Conservation (phyloP, 2,113 vertebrate genomes). For the Lasiurus cinereus region DNA sequence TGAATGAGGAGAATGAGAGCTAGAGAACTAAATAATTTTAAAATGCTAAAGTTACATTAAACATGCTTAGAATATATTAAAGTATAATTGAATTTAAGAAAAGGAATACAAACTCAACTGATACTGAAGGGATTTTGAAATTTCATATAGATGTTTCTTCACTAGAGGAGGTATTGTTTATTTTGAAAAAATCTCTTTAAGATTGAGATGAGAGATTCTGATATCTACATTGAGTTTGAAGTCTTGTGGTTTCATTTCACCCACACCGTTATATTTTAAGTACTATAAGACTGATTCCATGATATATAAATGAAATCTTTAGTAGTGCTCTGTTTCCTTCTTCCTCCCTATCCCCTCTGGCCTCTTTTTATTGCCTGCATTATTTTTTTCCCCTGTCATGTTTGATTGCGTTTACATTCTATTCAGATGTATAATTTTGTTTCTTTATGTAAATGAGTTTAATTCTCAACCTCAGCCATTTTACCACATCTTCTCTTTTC, state of each 20-base stretch:
- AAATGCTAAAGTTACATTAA: neutral
- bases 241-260: constrained; percentile 6
- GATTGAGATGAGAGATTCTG: neutral
- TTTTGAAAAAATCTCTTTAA: constrained; percentile 42
- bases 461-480: constrained; percentile 35
- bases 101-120: neutral
- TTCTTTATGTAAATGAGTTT: constrained; percentile 37
- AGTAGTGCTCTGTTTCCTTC: neutral
- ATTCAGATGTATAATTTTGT: neutral
- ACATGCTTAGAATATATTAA: neutral
- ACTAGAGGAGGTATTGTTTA: neutral
- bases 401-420: constrained; percentile 53
- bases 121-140: neutral
- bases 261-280: constrained; percentile 18
- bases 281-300: neutral
- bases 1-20: neutral
- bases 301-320: neutral
- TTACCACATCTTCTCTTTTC: constrained; percentile 6
- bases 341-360: neutral
- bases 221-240: neutral
- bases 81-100: constrained; percentile 19
- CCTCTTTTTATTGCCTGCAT: constrained; percentile 26
- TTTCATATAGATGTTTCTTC: neutral
- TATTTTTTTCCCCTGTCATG: neutral
- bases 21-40: neutral